Base-by-base conservation (phyloP, 2,113 vertebrate genomes). In the Aegypius monachus region DNA sequence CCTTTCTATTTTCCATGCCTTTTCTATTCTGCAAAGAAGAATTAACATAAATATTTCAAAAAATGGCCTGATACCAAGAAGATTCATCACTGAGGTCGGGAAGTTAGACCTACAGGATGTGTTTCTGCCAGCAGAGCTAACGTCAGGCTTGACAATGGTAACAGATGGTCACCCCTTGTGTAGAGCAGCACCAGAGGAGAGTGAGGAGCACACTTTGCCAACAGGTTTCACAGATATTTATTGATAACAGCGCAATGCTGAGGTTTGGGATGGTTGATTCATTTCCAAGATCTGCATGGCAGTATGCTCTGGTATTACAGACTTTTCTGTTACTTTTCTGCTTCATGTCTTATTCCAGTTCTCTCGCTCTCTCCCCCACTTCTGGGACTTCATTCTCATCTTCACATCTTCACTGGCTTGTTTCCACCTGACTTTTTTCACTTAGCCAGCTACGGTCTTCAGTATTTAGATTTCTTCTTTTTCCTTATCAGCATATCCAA, bases 331-430 rank as follows among this genome's bases (percentile, higher is more conserved):
- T 90, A 63, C 63, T 77, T 87, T 95, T 68, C 68, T 75, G 65
- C 58, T 91, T 91, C 88, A 42, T 70, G 45, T 70, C 91, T 91
- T 75, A 45, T 95, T 91, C 62, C 48, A 73, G 48, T 79, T 91
- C 56, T 96, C 65, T 93, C 61, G 2, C 70, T 90, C 56, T 87
- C 86, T 74, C 42, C 13, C 20, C 61, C 43, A 66, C 52, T 94
- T 88, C 68, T 95, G 61, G 80, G 71, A 91, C 80, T 94, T 95
- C 70, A 82, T 94, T 92, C 86, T 89, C 75, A 81, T 90, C 71
- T 94, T 96, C 89, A 94, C 73, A 89, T 93, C 86, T 95, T 95
- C 91, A 67, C 56, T 95, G 95, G 77, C 88, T 91, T 96, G 56
- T 91, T 92, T 97, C 86, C 88, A 91, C 48, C 31, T 94, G 80